A percentile compares a stretch with the other conserved stretches of the same genome.
phyloP scores from a whole-genome alignment of 2,888 invertebrate species.

The Callimorpha dominula region DNA sequence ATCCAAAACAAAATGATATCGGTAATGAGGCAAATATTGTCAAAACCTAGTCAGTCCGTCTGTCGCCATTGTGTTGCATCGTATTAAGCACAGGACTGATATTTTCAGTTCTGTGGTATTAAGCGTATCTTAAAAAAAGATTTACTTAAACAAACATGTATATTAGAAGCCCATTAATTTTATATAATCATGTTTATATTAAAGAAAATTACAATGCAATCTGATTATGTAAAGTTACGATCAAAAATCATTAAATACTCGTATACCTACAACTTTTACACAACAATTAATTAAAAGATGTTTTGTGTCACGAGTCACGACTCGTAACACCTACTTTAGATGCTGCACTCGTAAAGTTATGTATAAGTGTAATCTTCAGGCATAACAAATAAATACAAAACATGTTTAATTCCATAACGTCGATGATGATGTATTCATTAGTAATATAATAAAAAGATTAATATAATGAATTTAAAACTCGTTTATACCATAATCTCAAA shows the following conservation, averaged over 20 bases:
- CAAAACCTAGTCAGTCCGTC: no score
- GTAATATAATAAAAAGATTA: constrained; percentile 3
- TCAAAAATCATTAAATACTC: background rate
- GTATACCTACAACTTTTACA: background rate
- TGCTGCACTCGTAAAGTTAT: background rate
- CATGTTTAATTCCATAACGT: background rate
- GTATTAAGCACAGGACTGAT: no score
- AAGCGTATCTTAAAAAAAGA: no score
- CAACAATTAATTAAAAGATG: constrained; percentile 6
- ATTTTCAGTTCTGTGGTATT: no score
- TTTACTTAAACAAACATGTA: background rate
- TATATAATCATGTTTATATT: background rate
- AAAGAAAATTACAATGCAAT: background rate
- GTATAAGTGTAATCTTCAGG: background rate
- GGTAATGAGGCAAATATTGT: no score
- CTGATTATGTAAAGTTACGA: background rate
- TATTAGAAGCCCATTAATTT: background rate
- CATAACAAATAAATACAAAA: background rate
- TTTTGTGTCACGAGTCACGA: background rate
- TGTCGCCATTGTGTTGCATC: no score
- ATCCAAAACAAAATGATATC: no score
- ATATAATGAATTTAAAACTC: background rate
- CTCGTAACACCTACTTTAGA: background rate
- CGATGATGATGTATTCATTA: background rate
- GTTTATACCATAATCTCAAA: background rate